phyloP scores from a whole-genome alignment of 2,888 invertebrate species.

The Apamea epomidion region DNA sequence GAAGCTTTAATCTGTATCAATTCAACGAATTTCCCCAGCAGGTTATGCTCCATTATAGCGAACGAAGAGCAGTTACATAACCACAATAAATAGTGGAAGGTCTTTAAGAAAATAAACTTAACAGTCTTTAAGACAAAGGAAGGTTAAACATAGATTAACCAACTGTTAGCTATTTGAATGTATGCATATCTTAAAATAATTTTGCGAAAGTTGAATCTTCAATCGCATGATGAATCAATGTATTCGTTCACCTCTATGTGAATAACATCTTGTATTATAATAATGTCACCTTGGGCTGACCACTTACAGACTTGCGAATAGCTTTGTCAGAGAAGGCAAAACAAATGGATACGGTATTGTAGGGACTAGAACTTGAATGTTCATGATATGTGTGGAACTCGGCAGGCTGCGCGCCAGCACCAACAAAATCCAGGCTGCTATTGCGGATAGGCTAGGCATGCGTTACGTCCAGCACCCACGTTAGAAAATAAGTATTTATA shows the following conservation, averaged over 20 bases:
- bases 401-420: background rate
- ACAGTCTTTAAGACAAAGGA: background rate
- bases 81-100: no score
- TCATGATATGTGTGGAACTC: background rate
- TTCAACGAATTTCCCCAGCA: background rate
- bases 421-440: background rate
- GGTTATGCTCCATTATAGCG: background rate
- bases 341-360: slow-evolving; percentile 46
- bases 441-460: background rate
- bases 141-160: background rate
- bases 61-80: background rate
- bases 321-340: slow-evolving; percentile 32
- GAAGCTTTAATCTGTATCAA: background rate
- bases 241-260: slow-evolving; percentile 71
- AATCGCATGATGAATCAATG: slow-evolving; percentile 47
- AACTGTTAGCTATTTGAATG: background rate
- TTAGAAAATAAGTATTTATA: no score
- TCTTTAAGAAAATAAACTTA: background rate
- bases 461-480: no score
- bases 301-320: slow-evolving; percentile 78
- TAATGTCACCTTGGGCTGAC: slow-evolving; percentile 86
- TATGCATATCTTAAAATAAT: slow-evolving; percentile 15
- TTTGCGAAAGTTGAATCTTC: slow-evolving; percentile 30
- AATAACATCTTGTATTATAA: slow-evolving; percentile 79
- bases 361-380: background rate